Evolutionary conservation across 2,888 invertebrate species (phyloP), one percentile per base, ranked within the genome.

Genomic region (Rhimphoctona megacephalus): DNA sequence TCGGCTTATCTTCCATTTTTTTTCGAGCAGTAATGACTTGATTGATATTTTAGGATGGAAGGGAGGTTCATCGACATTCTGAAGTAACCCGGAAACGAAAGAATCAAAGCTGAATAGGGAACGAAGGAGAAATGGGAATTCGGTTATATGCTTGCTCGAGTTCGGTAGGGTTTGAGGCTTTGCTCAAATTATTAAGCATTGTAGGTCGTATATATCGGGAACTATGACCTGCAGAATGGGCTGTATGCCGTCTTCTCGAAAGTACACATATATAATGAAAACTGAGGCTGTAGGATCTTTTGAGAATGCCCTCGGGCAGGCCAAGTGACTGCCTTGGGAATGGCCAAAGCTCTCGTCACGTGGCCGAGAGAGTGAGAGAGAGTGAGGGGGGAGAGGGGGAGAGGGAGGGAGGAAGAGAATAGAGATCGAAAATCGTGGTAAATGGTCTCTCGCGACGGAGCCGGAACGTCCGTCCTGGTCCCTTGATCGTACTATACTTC

Each of bases 391-490:
- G 14, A 14, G 43, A 22, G 43, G 22, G n/a, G 66, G 8, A 19
- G 70, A 43, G 11, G 17, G 54, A 22, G 22, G 54, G 49, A 66
- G 69, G 57, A 8, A 7, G 80, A 46, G 25, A 9, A 25, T 49
- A 82, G 46, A 83, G 80, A 77, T 86, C 83, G 86, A 81, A 77
- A 86, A 83, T 83, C 72, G 77, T 66, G 82, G 72, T 67, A 74
- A 82, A 78, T 49, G 81, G 74, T 69, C 81, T 69, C 76, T 76
- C 57, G 69, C 81, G 81, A 81, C 67, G 54, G 43, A 82, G 22
- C 73, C 54, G 81, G 73, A 81, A 72, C 73, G 66, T 73, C 39
- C 66, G 66, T 66, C 52, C 66, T 74, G 73, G 39, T 74, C 39
- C 30, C 46, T 25, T 49, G 46, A 30, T 76, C 57, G 54, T 22